These are phyloP conservation scores for Carterocephalus palaemon DNA, from an alignment of 2,888 invertebrate genomes.

Conservation along the genomic window DNA sequence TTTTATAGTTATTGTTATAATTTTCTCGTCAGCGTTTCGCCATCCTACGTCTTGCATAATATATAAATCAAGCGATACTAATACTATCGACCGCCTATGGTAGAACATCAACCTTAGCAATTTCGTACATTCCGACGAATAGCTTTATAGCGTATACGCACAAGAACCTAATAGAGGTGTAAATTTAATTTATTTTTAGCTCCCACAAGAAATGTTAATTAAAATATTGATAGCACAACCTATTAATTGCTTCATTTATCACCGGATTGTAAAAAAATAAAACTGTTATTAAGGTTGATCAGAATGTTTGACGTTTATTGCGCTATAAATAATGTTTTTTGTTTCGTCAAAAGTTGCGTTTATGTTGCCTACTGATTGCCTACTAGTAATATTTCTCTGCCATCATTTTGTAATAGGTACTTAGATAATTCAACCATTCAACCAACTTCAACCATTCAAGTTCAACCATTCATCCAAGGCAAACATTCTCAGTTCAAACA, in stretches of 20 bases:
- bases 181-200: conserved; percentile 21
- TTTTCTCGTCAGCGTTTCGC: too few species aligned
- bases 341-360: conserved; percentile 11
- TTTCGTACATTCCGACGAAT: conserved; percentile 7
- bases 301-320: conserved; percentile 13
- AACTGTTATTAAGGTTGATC: conserved; percentile 13
- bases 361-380: neutral
- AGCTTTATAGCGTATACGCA: neutral
- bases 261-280: conserved; percentile 11
- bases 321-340: conserved; percentile 18
- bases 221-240: conserved; percentile 19
- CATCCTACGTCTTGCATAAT: too few species aligned
- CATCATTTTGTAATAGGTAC: too few species aligned
- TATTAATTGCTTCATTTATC: conserved; percentile 24
- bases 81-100: too few species aligned
- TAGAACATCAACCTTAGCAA: neutral
- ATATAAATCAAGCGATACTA: too few species aligned
- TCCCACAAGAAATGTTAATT: conserved; percentile 20
- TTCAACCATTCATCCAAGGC: too few species aligned
- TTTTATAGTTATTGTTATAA: too few species aligned
- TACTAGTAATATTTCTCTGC: neutral
- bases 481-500: too few species aligned
- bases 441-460: too few species aligned
- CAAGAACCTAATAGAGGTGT: conserved; percentile 6
- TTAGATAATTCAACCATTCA: too few species aligned